Conservation (phyloP, 1,140 invertebrate genomes). For the Anoplolepis gracilipes region DNA sequence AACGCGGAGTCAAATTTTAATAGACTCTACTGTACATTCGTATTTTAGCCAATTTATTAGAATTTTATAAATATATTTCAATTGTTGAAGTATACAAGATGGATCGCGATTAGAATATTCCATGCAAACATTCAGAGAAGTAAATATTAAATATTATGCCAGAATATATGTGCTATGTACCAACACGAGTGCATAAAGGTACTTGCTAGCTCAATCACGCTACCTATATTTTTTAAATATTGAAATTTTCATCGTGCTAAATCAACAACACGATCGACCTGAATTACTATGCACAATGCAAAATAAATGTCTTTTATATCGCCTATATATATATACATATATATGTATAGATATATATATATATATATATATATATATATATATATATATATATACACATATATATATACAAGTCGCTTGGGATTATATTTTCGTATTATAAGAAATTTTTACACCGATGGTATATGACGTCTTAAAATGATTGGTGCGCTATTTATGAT, state of each 20-base stretch:
- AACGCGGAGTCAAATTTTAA: background rate
- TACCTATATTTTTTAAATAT: slow-evolving; percentile 49
- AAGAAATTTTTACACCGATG: background rate
- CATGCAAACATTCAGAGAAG: slow-evolving; percentile 22
- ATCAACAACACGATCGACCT: background rate
- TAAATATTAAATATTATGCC: slow-evolving; percentile 29
- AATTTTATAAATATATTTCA: background rate
- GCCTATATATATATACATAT: slow-evolving; percentile 6
- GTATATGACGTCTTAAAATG: background rate
- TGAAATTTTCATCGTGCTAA: slow-evolving; percentile 48
- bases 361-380: background rate
- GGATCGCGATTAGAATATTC: slow-evolving; percentile 21
- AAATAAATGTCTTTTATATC: slow-evolving; percentile 64
- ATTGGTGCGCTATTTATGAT: background rate
- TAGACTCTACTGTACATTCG: too few species aligned
- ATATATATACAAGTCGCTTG: background rate
- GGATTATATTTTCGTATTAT: background rate
- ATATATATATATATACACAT: too few species aligned
- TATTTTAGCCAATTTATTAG: too few species aligned
- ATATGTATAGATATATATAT: too few species aligned
- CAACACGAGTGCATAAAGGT: slow-evolving; percentile 58
- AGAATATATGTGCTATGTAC: slow-evolving; percentile 27
- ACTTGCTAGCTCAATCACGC: slow-evolving; percentile 20
- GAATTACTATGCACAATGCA: slow-evolving; percentile 51
- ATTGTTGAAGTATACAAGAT: background rate